Conservation (phyloP, 2,113 vertebrate species). For the Nematolebias whitei region DNA sequence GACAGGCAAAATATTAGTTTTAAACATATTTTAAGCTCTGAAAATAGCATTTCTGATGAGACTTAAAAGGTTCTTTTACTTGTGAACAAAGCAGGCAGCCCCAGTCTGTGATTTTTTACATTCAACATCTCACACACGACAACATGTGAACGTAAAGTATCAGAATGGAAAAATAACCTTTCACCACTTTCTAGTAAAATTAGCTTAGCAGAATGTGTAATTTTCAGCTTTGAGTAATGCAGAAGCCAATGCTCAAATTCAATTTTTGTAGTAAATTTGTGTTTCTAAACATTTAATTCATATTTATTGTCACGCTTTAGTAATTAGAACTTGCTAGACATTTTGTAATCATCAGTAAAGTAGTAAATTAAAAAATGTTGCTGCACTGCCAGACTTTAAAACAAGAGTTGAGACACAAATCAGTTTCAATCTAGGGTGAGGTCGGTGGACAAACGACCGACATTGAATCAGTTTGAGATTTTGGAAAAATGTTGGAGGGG, state of each 20-base stretch:
- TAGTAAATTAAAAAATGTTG: neutral
- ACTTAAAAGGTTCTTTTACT: conserved; percentile 75
- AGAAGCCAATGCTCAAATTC: no score
- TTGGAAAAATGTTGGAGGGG: conserved; percentile 19
- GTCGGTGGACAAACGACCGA: neutral
- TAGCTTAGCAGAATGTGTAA: no score
- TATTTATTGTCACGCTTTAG: neutral
- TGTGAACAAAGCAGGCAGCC: conserved; percentile 75
- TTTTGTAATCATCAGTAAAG: neutral
- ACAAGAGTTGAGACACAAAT: neutral
- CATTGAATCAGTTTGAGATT: conserved; percentile 5
- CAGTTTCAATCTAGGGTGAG: neutral
- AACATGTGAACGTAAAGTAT: neutral
- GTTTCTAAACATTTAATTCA: no score
- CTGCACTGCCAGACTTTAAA: no score
- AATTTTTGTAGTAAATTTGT: no score
- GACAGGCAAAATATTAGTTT: conserved; percentile 79
- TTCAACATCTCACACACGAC: neutral
- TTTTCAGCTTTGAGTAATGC: no score
- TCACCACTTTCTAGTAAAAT: no score
- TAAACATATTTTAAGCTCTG: conserved; percentile 68
- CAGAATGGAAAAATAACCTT: neutral
- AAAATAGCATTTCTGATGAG: conserved; percentile 81
- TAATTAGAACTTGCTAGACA: neutral
- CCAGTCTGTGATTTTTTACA: conserved; percentile 39